phyloP scores from a whole-genome alignment of 2,888 invertebrate genomes.

The Ganaspis brasiliensis region DNA sequence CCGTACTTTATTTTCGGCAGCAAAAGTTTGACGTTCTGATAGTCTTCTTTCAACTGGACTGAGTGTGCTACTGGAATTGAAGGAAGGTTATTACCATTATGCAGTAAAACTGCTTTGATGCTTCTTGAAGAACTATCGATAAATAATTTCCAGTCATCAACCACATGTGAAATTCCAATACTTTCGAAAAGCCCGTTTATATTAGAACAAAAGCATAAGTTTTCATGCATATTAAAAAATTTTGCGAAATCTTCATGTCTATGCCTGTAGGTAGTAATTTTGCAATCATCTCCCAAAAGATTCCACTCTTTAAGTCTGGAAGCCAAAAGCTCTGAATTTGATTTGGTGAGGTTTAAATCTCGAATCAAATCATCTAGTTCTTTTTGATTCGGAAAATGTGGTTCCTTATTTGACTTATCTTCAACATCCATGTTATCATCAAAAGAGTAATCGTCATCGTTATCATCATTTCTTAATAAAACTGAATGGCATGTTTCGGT shows the following conservation, averaged over 20 bases:
- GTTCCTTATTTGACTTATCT: background rate
- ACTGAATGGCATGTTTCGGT: too few species aligned
- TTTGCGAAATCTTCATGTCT: background rate
- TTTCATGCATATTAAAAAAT: background rate
- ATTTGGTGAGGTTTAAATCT: background rate
- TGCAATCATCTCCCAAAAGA: background rate
- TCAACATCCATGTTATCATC: too few species aligned
- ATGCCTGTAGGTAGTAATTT: background rate
- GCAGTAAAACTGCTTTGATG: background rate
- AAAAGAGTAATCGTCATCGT: too few species aligned
- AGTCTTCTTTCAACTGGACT: background rate
- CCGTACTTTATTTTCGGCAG: background rate
- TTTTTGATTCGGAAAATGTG: background rate
- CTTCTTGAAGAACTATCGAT: background rate
- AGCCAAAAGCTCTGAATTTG: background rate
- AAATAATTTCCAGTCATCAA: background rate
- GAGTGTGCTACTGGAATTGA: too few species aligned
- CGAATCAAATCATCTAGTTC: background rate
- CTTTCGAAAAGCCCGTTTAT: too few species aligned
- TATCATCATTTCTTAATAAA: too few species aligned
- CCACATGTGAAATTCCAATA: background rate
- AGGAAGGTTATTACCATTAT: too few species aligned
- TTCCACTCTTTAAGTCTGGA: conserved; percentile 1
- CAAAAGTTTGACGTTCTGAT: too few species aligned
- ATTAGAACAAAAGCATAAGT: background rate